A percentile compares a stretch with the other conserved stretches of the same genome.
Conservation (phyloP, 2,888 invertebrate species). For the Abrostola triplasia region DNA sequence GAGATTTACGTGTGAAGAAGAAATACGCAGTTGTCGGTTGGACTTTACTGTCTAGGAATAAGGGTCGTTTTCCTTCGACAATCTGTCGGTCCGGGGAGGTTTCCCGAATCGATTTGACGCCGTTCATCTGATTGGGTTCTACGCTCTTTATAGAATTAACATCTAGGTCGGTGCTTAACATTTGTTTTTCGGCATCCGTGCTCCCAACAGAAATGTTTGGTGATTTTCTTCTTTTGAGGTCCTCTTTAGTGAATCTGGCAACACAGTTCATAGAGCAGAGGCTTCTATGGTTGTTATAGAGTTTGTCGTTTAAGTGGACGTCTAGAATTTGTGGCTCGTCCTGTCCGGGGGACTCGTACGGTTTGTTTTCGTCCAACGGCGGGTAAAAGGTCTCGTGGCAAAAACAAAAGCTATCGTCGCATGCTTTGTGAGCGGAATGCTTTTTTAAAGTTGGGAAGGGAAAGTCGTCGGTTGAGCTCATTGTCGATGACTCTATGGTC, state of each 20-base stretch:
- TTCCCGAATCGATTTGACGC: constrained; percentile 17
- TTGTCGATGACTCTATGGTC: constrained; percentile 46
- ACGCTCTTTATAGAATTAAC: constrained; percentile 54
- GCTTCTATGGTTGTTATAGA: constrained; percentile 50
- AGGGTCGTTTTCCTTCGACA: constrained; percentile 11
- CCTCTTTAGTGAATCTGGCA: constrained; percentile 37
- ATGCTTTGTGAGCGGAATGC: neutral
- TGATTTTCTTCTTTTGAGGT: constrained; percentile 50
- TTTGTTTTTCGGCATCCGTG: constrained; percentile 68
- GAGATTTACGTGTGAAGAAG: constrained; percentile 63
- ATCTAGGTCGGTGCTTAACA: constrained; percentile 69
- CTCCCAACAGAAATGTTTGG: constrained; percentile 52
- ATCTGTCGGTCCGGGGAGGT: neutral
- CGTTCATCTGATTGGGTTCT: constrained; percentile 22
- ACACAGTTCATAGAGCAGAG: constrained; percentile 71
- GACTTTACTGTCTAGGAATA: constrained; percentile 43
- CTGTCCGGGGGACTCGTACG: neutral
- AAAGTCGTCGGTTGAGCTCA: constrained; percentile 50
- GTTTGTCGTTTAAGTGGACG: constrained; percentile 10
- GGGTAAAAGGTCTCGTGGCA: constrained; percentile 14
- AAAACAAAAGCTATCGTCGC: constrained; percentile 16
- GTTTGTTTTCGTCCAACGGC: neutral
- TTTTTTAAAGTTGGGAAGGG: neutral
- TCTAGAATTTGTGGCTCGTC: constrained; percentile 21
- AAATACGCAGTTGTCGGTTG: constrained; percentile 64